These are phyloP conservation scores for Anguilla megastoma DNA, from an alignment of 2,797 vertebrate species.

Conservation along the genomic window DNA sequence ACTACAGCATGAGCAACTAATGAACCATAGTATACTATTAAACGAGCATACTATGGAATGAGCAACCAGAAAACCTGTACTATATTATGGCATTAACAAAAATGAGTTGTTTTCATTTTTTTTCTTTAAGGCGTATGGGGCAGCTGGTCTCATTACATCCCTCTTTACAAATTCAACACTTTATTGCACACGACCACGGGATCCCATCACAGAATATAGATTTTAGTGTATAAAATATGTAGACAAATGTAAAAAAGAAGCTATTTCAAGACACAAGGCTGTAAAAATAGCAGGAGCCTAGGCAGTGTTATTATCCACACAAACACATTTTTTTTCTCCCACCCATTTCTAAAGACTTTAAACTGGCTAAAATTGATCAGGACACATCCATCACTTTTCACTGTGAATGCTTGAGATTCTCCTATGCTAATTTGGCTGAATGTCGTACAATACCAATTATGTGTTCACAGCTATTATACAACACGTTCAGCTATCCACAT, in stretches of 20 bases:
- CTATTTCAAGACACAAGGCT: neutral
- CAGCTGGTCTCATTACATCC: neutral
- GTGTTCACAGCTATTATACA: neutral
- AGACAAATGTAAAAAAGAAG: neutral
- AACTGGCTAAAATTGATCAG: neutral
- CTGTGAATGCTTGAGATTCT: neutral
- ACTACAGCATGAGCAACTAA: neutral
- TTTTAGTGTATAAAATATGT: neutral
- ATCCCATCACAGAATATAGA: neutral
- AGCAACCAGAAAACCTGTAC: neutral
- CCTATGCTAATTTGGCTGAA: neutral
- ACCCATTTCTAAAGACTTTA: neutral
- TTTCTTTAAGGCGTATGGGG: neutral
- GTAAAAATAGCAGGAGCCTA: neutral
- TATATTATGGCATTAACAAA: neutral
- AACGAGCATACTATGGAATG: neutral
- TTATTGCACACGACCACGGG: neutral
- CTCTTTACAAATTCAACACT: neutral
- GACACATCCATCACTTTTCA: neutral
- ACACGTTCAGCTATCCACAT: neutral
- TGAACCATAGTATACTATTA: neutral
- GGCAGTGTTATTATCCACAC: neutral
- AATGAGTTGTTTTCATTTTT: neutral
- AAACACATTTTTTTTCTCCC: neutral
- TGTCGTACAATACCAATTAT: neutral